Conservation (phyloP, 2,797 vertebrate species). For the Amazonetta brasiliensis region DNA sequence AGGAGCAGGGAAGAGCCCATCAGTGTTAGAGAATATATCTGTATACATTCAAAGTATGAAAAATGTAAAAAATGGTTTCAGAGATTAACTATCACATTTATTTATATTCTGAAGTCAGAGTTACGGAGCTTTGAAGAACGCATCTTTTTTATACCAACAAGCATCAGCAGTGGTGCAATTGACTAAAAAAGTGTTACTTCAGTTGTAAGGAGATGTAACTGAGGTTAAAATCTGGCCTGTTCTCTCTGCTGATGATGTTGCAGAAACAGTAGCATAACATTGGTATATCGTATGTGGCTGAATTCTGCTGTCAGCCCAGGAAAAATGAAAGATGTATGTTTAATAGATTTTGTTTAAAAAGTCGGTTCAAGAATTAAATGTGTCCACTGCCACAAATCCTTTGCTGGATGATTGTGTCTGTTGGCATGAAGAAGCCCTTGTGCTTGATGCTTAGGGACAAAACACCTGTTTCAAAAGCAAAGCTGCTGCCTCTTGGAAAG, state of each 20-base stretch:
- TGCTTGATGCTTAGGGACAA: not conserved
- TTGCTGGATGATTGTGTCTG: not conserved
- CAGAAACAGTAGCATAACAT: conserved; percentile 30
- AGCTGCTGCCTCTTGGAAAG: not conserved
- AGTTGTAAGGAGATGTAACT: not conserved
- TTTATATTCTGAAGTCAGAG: not conserved
- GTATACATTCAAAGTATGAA: not conserved
- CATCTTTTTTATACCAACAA: conserved; percentile 21
- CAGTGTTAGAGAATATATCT: not conserved
- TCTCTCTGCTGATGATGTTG: conserved; percentile 50
- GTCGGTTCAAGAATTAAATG: not conserved
- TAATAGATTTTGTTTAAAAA: not conserved
- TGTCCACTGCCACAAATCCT: not conserved
- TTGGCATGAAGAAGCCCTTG: not conserved
- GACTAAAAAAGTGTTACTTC: not conserved
- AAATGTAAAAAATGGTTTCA: not conserved
- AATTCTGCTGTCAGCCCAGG: not conserved
- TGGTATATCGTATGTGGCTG: not conserved
- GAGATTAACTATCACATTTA: not conserved
- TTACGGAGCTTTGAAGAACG: not conserved
- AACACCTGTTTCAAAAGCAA: not conserved
- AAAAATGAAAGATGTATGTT: not conserved
- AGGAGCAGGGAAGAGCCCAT: not conserved
- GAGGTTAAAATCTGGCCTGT: conserved; percentile 45
- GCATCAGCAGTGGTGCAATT: not conserved